phyloP scores from a whole-genome alignment of 2,888 invertebrate genomes.

The Agonum fuliginosum region DNA sequence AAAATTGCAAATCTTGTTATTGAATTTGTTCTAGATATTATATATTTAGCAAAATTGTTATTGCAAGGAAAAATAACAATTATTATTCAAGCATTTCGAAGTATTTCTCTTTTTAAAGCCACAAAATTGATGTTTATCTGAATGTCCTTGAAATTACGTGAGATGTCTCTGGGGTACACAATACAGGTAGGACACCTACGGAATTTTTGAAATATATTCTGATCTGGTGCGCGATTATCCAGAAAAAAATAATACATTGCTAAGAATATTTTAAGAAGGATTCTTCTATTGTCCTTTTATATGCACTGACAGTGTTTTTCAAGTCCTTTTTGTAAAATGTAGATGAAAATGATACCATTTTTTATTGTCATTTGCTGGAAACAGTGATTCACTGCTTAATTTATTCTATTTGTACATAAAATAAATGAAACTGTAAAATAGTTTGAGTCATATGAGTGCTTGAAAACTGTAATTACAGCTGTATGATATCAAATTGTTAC shows the following conservation, averaged over 20 bases:
- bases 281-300: slow-evolving; percentile 3
- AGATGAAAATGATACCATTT: slow-evolving; percentile 1
- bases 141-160: slow-evolving; percentile 26
- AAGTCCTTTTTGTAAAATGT: neutral
- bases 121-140: slow-evolving; percentile 20
- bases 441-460: neutral
- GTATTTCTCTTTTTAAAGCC: neutral
- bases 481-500: neutral
- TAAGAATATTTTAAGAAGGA: slow-evolving; percentile 16
- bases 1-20: slow-evolving; percentile 28
- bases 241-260: slow-evolving; percentile 1
- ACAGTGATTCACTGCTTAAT: slow-evolving; percentile 1
- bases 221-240: slow-evolving; percentile 7
- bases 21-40: slow-evolving; percentile 5
- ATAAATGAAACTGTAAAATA: neutral
- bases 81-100: neutral
- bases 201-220: slow-evolving; percentile 33
- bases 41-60: slow-evolving; percentile 12
- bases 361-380: neutral
- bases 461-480: neutral
- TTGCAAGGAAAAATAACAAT: neutral
- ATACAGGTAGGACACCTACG: slow-evolving; percentile 27
- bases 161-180: slow-evolving; percentile 9
- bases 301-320: slow-evolving; percentile 14
- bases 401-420: neutral